Percentiles rank a stretch among this genome's conserved stretches.
phyloP scores from a whole-genome alignment of 2,797 vertebrate species.

The Bucorvus abyssinicus region DNA sequence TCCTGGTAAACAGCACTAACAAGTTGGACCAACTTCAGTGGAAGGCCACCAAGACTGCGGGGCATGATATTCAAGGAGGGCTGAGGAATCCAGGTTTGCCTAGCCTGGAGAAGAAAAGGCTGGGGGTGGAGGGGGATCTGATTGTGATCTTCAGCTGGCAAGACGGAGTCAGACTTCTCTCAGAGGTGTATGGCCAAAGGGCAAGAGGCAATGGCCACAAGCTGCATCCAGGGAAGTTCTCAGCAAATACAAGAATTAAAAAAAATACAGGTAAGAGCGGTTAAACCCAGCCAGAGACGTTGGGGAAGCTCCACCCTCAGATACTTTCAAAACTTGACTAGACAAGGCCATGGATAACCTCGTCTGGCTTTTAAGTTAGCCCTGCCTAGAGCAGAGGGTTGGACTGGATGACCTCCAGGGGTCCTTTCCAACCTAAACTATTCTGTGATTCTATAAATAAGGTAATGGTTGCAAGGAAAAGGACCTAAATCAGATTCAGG shows the following conservation, averaged over 20 bases:
- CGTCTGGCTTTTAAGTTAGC: constrained; percentile 3
- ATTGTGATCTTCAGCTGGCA: not conserved
- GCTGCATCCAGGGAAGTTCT: not conserved
- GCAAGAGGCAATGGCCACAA: not conserved
- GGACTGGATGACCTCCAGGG: constrained; percentile 13
- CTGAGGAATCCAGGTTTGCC: not conserved
- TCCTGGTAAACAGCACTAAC: not conserved
- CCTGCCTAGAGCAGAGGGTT: not conserved
- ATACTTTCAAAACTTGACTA: not conserved
- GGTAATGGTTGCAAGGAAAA: not conserved
- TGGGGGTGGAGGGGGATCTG: not conserved
- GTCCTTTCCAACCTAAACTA: constrained; percentile 47
- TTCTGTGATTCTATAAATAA: constrained; percentile 50
- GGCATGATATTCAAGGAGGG: not conserved
- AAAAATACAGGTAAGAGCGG: not conserved
- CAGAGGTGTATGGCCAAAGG: not conserved
- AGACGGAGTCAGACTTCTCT: not conserved
- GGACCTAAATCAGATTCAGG: constrained; percentile 45
- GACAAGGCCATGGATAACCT: not conserved
- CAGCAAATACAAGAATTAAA: not conserved
- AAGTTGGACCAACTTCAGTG: not conserved
- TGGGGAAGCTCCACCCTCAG: not conserved
- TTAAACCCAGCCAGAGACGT: not conserved
- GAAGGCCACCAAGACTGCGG: not conserved
- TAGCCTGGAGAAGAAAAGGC: not conserved